These are phyloP conservation scores for Lutraria rhynchaena DNA, from an alignment of 1,140 invertebrate genomes.

Conservation along the genomic window DNA sequence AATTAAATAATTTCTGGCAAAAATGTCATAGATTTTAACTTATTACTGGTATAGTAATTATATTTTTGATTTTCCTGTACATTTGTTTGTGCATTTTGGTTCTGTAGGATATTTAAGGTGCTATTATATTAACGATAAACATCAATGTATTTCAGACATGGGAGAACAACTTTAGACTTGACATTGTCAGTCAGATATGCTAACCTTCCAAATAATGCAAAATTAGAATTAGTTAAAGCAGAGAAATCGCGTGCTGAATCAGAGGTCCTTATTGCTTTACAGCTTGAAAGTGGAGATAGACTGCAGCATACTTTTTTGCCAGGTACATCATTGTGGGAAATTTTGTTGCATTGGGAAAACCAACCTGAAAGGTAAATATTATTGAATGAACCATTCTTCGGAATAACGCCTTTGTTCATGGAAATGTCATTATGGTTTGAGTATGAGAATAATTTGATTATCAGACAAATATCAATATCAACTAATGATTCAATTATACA, in stretches of 20 bases:
- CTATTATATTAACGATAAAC: not conserved
- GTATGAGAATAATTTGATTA: no score
- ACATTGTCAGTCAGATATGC: conserved; percentile 89
- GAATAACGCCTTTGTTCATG: no score
- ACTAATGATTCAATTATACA: no score
- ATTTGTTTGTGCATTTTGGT: not conserved
- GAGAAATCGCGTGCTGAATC: conserved; percentile 85
- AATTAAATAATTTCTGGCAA: no score
- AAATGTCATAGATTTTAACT: no score
- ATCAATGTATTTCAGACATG: conserved; percentile 84
- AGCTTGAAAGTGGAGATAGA: conserved; percentile 88
- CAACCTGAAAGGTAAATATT: conserved; percentile 63
- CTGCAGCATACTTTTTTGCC: conserved; percentile 86
- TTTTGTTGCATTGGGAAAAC: conserved; percentile 85
- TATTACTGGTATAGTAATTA: not conserved
- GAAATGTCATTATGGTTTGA: no score
- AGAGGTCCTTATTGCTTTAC: conserved; percentile 88
- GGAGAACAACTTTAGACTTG: conserved; percentile 88
- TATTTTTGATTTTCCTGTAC: not conserved
- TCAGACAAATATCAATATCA: no score
- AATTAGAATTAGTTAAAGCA: conserved; percentile 89
- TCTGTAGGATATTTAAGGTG: not conserved
- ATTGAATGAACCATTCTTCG: no score
- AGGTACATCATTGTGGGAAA: conserved; percentile 85
- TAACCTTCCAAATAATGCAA: conserved; percentile 91